Percentiles rank a stretch among this genome's conserved stretches.
phyloP scores from a whole-genome alignment of 2,797 vertebrate genomes.

The Anabacerthia variegaticeps region DNA sequence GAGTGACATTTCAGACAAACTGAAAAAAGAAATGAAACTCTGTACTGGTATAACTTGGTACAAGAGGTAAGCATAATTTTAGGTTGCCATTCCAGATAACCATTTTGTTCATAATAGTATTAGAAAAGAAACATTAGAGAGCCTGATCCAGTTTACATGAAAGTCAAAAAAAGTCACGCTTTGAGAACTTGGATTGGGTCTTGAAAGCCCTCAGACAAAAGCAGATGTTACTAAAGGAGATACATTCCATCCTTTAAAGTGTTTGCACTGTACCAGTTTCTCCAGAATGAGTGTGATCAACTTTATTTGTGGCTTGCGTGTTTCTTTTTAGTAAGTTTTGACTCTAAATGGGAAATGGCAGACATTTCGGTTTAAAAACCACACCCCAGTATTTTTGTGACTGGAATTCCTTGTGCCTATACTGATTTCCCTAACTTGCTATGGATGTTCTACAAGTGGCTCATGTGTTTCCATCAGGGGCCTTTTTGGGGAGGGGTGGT shows the following conservation, averaged over 20 bases:
- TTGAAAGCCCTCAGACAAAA: not conserved
- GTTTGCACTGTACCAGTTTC: not conserved
- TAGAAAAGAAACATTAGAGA: not conserved
- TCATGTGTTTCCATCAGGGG: not conserved
- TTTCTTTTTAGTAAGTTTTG: not conserved
- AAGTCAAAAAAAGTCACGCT: not conserved
- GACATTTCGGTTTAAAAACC: not conserved
- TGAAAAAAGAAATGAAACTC: not conserved
- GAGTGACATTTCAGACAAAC: slow-evolving; percentile 23
- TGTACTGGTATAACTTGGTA: not conserved
- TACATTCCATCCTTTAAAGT: not conserved
- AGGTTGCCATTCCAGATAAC: not conserved
- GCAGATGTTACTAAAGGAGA: not conserved
- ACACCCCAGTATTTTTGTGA: not conserved
- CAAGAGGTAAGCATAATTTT: not conserved
- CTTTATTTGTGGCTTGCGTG: not conserved
- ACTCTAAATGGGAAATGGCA: not conserved
- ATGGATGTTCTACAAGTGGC: not conserved
- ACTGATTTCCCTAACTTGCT: not conserved
- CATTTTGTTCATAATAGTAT: fast-evolving
- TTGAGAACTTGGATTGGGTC: not conserved
- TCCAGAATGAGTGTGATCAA: not conserved
- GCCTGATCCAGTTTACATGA: not conserved
- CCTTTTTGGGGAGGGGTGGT: not conserved
- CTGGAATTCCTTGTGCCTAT: not conserved